Evolutionary conservation across 2,797 vertebrate genomes (phyloP), one percentile per base, ranked within the genome.

Genomic region (Pseudomugil tenellus): DNA sequence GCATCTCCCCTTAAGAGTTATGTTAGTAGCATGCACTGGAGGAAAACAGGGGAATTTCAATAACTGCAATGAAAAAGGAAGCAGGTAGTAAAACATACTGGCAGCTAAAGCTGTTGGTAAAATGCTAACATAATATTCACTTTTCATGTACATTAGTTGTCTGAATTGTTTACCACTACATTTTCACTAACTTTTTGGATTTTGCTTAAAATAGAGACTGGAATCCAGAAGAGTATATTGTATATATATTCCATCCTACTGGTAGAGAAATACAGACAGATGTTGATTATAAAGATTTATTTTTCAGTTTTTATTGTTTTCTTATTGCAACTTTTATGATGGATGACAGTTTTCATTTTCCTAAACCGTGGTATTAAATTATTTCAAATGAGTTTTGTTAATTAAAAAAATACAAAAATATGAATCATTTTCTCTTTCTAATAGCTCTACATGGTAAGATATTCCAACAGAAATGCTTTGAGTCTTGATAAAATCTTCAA

Each of bases 1-100:
- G 84, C 67, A 76, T 82, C 1, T 41, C 84, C 19, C 9, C 19
- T 46, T 57, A 23, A 67, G 76, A 76, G 72, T 58, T 48, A n/a
- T 46, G 11, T 19, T 46, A 72, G 19, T 21, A 69, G 55, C 51
- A 73, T 73, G 43, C 67, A 76, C 19, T 6, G 43, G 63, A 58
- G 56, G 56, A 67, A 76, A 60, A 74, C 25, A 57, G 31, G 53
- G 23, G 58, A 37, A 25, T 56, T 2, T 56, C 9, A 43, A 43
- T 9, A 43, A 43, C 17, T 9, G 19, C 17, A 43, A 49, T 10
- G n/a, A 56, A 46, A 53, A 14, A 52, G 28, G 6, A 46, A 31
- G 13, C 11, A 17, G 28, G 17, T 43, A 35, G 28, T 34, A 39
- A 46, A 35, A 52, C 17, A 58, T 28, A 31, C 5, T 6, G 12